These are phyloP conservation scores for Calephelis virginiensis DNA, from an alignment of 1,140 invertebrate species.

Conservation along the genomic window DNA sequence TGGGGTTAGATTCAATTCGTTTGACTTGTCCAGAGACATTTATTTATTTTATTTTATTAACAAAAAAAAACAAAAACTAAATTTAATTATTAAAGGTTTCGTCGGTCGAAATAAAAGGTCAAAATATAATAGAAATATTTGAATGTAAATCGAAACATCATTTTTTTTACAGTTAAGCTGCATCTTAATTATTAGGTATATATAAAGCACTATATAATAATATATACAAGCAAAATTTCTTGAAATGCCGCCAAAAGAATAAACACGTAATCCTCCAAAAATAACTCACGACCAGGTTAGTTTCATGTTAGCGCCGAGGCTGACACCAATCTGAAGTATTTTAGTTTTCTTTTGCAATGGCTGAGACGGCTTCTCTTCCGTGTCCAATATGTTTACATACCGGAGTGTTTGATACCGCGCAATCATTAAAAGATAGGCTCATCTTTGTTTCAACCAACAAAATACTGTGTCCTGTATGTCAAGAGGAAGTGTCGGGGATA, in stretches of 20 bases:
- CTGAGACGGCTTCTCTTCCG: slow-evolving; percentile 80
- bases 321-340: slow-evolving; percentile 16
- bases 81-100: too few relatives aligned
- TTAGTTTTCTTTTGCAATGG: slow-evolving; percentile 42
- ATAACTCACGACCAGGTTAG: slow-evolving; percentile 61
- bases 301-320: slow-evolving; percentile 48
- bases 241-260: slow-evolving; percentile 68
- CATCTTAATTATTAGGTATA: too few relatives aligned
- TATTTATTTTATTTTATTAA: too few relatives aligned
- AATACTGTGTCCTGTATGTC: slow-evolving; percentile 86
- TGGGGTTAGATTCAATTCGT: too few relatives aligned
- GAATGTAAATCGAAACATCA: too few relatives aligned
- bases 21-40: too few relatives aligned
- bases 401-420: slow-evolving; percentile 83
- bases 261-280: slow-evolving; percentile 55
- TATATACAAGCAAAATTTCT: slow-evolving; percentile 42
- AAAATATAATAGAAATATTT: too few relatives aligned
- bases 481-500: slow-evolving; percentile 85
- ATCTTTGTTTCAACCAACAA: slow-evolving; percentile 87
- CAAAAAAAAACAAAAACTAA: too few relatives aligned
- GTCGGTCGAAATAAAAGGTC: too few relatives aligned
- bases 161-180: too few relatives aligned
- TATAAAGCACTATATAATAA: slow-evolving; percentile 6
- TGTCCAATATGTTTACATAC: slow-evolving; percentile 88
- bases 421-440: slow-evolving; percentile 84